A percentile compares a stretch with the other conserved stretches of the same genome.
Evolutionary conservation across 2,888 invertebrate genomes (phyloP).

Genomic region (Pycnomerus fuliginosus): DNA sequence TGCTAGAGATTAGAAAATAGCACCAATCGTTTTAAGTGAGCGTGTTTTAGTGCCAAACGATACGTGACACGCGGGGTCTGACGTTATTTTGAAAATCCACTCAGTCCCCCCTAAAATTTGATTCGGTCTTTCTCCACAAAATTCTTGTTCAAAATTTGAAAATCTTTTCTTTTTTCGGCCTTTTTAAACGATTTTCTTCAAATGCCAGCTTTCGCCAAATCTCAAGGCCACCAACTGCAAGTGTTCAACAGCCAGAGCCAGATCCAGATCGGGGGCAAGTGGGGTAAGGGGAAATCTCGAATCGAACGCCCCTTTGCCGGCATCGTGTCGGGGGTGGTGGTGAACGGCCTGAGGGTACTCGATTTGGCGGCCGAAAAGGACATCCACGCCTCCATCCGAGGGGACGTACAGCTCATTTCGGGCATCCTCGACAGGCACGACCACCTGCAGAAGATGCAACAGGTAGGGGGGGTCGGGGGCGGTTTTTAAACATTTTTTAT

Average conservation of each 20-base stretch:
- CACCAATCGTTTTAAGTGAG: too few species aligned
- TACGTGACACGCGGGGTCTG: too few species aligned
- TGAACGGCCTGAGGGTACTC: constrained; percentile 80
- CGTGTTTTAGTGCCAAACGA: too few species aligned
- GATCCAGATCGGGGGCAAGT: constrained; percentile 85
- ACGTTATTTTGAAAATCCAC: too few species aligned
- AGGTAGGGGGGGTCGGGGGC: constrained; percentile 58
- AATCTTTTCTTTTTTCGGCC: too few species aligned
- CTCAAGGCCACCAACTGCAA: constrained; percentile 60
- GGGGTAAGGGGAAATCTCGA: constrained; percentile 65
- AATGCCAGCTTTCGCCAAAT: background rate
- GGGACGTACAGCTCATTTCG: constrained; percentile 79
- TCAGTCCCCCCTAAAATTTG: too few species aligned
- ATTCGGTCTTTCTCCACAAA: too few species aligned
- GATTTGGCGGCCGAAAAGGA: constrained; percentile 86
- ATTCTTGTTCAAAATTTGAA: too few species aligned
- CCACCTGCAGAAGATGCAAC: constrained; percentile 81
- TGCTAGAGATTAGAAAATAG: too few species aligned
- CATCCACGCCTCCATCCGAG: constrained; percentile 72
- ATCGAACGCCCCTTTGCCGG: constrained; percentile 83
- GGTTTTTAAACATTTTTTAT: background rate
- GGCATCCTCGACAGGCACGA: constrained; percentile 74
- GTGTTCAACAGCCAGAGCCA: constrained; percentile 92
- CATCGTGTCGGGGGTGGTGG: constrained; percentile 84
- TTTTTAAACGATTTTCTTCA: too few species aligned